Percentiles rank a stretch among this genome's conserved stretches.
phyloP scores from a whole-genome alignment of 1,140 invertebrate species.

The Akabosia matsudoensis region DNA sequence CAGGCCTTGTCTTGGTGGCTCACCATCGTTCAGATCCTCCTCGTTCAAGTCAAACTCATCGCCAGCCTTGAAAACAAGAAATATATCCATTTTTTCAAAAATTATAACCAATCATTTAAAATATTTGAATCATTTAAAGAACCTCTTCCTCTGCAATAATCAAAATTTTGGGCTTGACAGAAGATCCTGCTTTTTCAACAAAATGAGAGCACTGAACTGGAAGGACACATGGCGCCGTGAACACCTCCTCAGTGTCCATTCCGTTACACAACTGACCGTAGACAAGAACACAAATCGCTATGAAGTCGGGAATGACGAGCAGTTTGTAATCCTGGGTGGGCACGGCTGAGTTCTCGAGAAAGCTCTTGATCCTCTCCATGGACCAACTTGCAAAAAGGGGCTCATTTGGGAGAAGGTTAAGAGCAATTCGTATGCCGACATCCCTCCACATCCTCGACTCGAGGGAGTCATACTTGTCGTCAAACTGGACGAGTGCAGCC shows the following conservation, averaged over 20 bases:
- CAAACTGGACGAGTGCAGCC: conserved; percentile 28
- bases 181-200: not conserved
- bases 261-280: conserved; percentile 33
- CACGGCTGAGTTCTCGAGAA: conserved; percentile 43
- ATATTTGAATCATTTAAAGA: too few species aligned
- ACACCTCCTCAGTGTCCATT: conserved; percentile 28
- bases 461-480: conserved; percentile 29
- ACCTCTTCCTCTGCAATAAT: not conserved
- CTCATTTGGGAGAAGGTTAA: conserved; percentile 43
- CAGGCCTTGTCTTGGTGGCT: too few species aligned
- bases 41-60: too few species aligned
- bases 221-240: conserved; percentile 38
- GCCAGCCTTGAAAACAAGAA: too few species aligned
- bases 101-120: too few species aligned
- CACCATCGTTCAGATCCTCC: too few species aligned
- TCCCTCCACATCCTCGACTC: conserved; percentile 48
- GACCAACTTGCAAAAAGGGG: conserved; percentile 39
- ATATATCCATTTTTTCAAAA: too few species aligned
- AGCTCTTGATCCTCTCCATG: conserved; percentile 21
- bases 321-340: conserved; percentile 39
- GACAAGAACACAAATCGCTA: conserved; percentile 35
- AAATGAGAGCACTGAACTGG: conserved; percentile 7
- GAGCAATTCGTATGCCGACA: conserved; percentile 42
- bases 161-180: not conserved
- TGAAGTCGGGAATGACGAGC: conserved; percentile 37